Percentiles rank a stretch among this genome's conserved stretches.
Evolutionary conservation across 2,797 vertebrate species (phyloP).

Genomic region (Silurus lanzhouensis): DNA sequence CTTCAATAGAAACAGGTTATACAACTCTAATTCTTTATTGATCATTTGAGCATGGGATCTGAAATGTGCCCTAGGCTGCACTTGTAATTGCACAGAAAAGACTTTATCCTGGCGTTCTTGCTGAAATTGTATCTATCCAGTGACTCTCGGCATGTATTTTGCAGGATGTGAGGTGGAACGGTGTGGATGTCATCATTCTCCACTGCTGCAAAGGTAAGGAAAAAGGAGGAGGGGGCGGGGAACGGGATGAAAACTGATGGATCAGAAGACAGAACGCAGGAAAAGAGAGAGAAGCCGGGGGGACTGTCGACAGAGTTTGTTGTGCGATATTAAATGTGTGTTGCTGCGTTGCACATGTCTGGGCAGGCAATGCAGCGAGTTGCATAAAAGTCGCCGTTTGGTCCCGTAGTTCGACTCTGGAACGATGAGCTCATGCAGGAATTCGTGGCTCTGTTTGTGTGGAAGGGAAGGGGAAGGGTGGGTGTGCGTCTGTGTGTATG

Average conservation of each 20-base stretch:
- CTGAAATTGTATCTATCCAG: not conserved
- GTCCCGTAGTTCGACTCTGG: conserved; percentile 67
- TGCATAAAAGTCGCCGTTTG: conserved; percentile 69
- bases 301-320: conserved; percentile 39
- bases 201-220: conserved; percentile 71
- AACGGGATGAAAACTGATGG: conserved; percentile 10
- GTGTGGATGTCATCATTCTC: conserved; percentile 71
- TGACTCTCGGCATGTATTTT: conserved; percentile 24
- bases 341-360: conserved; percentile 66
- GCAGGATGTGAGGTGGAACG: conserved; percentile 66
- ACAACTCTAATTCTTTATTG: conserved; percentile 22
- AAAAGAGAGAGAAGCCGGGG: conserved; percentile 1
- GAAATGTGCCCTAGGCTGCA: not conserved
- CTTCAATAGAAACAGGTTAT: conserved; percentile 8
- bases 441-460: conserved; percentile 50
- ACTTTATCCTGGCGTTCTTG: not conserved
- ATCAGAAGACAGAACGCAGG: conserved; percentile 11
- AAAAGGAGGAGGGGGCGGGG: not conserved
- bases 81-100: not conserved
- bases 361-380: conserved; percentile 63
- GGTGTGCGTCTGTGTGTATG: conserved; percentile 44
- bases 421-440: conserved; percentile 66
- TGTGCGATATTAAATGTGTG: conserved; percentile 56
- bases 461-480: conserved; percentile 43
- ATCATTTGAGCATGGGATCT: not conserved